A percentile compares a stretch with the other conserved stretches of the same genome.
Evolutionary conservation across 2,888 invertebrate genomes (phyloP).

Genomic region (Busseola fusca): DNA sequence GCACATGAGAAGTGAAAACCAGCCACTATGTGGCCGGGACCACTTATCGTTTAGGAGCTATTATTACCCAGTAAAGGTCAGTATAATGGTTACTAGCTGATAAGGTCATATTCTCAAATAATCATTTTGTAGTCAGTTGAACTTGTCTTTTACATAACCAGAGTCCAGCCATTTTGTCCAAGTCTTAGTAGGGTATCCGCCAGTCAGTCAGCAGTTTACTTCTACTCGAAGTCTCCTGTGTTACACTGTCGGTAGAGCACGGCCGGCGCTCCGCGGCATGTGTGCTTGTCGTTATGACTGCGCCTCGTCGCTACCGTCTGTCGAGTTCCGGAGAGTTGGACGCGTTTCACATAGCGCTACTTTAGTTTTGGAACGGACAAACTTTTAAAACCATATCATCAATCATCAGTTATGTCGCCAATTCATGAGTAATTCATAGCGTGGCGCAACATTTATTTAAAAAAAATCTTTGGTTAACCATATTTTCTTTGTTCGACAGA

Average conservation of each 20-base stretch:
- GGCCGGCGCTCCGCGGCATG: conserved; percentile 63
- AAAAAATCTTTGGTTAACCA: neutral
- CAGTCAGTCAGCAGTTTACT: conserved; percentile 84
- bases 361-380: conserved; percentile 86
- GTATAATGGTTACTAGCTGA: conserved; percentile 22
- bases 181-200: conserved; percentile 63
- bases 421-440: neutral
- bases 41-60: conserved; percentile 99
- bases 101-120: neutral
- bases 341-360: conserved; percentile 67
- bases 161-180: neutral
- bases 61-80: conserved; percentile 98
- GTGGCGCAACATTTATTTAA: no score
- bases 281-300: conserved; percentile 77
- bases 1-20: conserved; percentile 99
- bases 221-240: conserved; percentile 72
- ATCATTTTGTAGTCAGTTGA: neutral
- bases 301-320: conserved; percentile 66
- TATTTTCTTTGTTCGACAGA: conserved; percentile 88
- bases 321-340: conserved; percentile 85
- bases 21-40: conserved; percentile 98
- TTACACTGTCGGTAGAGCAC: conserved; percentile 86
- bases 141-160: conserved; percentile 13
- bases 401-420: neutral
- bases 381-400: neutral